Base-by-base conservation (phyloP, 2,797 vertebrate genomes). In the Xiphorhynchus erythropygius region DNA sequence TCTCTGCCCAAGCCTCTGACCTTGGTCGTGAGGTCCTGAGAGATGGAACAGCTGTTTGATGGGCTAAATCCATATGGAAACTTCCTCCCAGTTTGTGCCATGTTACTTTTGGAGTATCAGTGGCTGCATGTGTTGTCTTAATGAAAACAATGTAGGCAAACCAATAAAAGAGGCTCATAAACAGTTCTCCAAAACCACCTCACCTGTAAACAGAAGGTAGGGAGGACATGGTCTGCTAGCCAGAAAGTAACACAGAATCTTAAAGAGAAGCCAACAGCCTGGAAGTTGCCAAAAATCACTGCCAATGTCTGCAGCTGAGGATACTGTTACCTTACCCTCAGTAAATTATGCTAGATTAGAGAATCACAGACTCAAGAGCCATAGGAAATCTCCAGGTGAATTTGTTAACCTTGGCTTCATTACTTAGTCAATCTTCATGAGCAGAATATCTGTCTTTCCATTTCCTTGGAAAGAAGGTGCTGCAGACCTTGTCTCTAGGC, bases 1-100 rank as follows among this genome's bases (percentile, higher is more conserved):
- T 10, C 76, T 89, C 87, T 93, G 55, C 60, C 41, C 55, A 79
- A 88, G 80, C 22, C 77, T 90, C 89, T 94, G 96, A 96, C 95
- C 95, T 93, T 71, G 67, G 77, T 64, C 1, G 0, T 79, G 68
- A 93, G 86, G 93, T 90, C 71, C 77, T 62, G 83, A 92, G 87
- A 93, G 74, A 77, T 2, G 5, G 83, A 94, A 82, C 33, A 82
- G 64, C 80, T 87, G 50, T 25, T 4, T 7, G 59, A 53, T 73
- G 71, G 64, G 49, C 75, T 82, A 80, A 91, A 90, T 73, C 37
- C 41, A 13, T 19, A 52, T 5, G 22, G 80, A 94, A 90, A 53
- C 47, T 59, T 90, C 74, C 33, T 86, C 62, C 16, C 0, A 0
- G 22, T 52, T 47, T 70, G 57, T 63, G 16, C 39, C 3, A 0